A percentile compares a stretch with the other conserved stretches of the same genome.
Evolutionary conservation across 2,113 vertebrate species (phyloP).

Genomic region (Mirza zaza): DNA sequence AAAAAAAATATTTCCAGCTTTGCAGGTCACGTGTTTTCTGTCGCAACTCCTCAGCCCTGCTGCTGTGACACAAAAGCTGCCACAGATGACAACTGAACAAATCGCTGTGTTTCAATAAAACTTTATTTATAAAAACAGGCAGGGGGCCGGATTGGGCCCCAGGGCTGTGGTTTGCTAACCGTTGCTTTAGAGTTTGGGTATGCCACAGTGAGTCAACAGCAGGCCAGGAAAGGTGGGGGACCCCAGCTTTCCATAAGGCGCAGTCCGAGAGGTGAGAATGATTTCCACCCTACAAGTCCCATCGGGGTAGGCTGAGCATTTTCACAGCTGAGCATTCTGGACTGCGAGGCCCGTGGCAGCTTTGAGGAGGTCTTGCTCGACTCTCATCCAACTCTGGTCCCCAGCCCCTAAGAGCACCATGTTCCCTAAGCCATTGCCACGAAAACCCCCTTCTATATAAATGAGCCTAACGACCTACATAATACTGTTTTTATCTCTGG

Average conservation of each 20-base stretch:
- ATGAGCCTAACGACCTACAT: not conserved
- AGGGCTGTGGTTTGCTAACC: not conserved
- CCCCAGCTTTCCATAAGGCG: not conserved
- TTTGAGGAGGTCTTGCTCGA: not conserved
- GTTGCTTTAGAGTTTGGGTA: not conserved
- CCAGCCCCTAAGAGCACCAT: not conserved
- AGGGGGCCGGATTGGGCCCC: not conserved
- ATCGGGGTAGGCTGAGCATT: not conserved
- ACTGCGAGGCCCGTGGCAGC: not conserved
- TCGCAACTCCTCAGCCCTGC: not conserved
- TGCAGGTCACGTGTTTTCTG: not conserved
- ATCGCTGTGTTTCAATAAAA: not conserved
- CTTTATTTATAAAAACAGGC: not conserved
- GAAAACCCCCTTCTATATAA: not conserved
- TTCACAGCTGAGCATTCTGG: not conserved
- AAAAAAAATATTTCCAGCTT: not conserved
- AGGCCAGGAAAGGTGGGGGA: rapidly evolving
- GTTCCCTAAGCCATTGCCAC: not conserved
- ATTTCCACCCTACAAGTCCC: not conserved
- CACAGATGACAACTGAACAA: not conserved
- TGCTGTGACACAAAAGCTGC: not conserved
- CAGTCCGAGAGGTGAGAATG: not conserved
- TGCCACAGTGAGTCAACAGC: not conserved
- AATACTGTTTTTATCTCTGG: not conserved
- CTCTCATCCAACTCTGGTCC: not conserved